Base-by-base conservation (phyloP, 2,888 invertebrate species). In the Theodoxus fluviatilis region DNA sequence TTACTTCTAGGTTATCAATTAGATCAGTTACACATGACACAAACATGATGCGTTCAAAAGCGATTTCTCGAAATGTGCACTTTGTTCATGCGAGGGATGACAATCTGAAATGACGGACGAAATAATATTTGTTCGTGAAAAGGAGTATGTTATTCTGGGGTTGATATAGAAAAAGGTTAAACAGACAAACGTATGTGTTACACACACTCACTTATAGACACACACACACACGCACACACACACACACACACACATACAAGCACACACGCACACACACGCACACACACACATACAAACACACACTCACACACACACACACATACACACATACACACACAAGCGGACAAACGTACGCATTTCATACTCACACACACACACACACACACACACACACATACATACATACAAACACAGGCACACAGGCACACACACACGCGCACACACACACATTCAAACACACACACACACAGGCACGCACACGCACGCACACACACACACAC, bases 191-290 rank as follows among this genome's bases (percentile, higher is more conserved):
- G 43, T 15, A 43, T 43, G 15, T 9, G 15, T 9, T 12, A 57
- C 61, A 6, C 35, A 15, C 61, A 18, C 61, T 7, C 61, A 61
- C 61, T n/a, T n/a, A n/a, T n/a, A n/a, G n/a, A 61, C 61, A 35
- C 61, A 67, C 67, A 55, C 55, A 67, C 67, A 55, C 67, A 55
- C 31, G 33, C 31, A 67, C 59, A 67, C 55, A 55, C 55, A 67
- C 55, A 59, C 35, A 31, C 35, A 12, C 33, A 63, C 31, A 43
- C 9, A 12, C 9, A 9, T 43, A 9, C 9, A 12, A 43, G 9
- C 15, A 43, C 15, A 43, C 15, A 63, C 63, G 12, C 12, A 15
- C 63, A 31, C 22, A 15, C 67, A 63, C 67, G 12, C 67, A 67
- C 59, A 67, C 67, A 67, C 55, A 67, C 49, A 67, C 12, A 55